phyloP scores from a whole-genome alignment of 2,797 vertebrate species.

The Dendrocincla fuliginosa region DNA sequence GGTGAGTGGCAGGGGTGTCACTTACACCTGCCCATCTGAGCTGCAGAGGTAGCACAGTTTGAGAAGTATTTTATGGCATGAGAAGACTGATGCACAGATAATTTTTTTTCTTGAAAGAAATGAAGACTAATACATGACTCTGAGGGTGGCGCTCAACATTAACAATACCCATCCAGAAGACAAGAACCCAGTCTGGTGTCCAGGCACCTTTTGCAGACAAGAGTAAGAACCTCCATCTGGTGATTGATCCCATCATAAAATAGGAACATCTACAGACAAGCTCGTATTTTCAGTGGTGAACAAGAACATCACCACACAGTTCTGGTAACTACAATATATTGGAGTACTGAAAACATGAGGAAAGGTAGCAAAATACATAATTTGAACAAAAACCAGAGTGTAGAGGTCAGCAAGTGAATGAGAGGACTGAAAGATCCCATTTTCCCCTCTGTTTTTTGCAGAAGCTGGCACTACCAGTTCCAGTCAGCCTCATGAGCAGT shows the following conservation, averaged over 20 bases:
- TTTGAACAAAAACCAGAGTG: background rate
- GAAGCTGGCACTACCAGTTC: background rate
- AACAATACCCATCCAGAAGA: background rate
- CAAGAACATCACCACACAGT: background rate
- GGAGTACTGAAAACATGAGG: background rate
- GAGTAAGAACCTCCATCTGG: background rate
- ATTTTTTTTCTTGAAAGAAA: background rate
- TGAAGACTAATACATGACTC: background rate
- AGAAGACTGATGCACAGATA: background rate
- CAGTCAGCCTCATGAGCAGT: background rate
- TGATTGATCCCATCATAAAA: background rate
- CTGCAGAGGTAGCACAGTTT: background rate
- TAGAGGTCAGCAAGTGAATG: background rate
- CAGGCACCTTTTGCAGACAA: background rate
- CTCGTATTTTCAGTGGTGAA: background rate
- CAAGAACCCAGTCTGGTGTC: background rate
- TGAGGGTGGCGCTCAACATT: background rate
- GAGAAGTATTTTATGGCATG: background rate
- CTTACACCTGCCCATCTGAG: background rate
- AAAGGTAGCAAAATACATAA: background rate
- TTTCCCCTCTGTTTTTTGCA: accelerated
- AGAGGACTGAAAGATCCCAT: background rate
- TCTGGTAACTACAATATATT: background rate
- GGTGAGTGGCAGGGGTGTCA: background rate
- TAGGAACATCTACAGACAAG: background rate